Conservation (phyloP, 2,113 vertebrate species). For the Equus przewalskii region DNA sequence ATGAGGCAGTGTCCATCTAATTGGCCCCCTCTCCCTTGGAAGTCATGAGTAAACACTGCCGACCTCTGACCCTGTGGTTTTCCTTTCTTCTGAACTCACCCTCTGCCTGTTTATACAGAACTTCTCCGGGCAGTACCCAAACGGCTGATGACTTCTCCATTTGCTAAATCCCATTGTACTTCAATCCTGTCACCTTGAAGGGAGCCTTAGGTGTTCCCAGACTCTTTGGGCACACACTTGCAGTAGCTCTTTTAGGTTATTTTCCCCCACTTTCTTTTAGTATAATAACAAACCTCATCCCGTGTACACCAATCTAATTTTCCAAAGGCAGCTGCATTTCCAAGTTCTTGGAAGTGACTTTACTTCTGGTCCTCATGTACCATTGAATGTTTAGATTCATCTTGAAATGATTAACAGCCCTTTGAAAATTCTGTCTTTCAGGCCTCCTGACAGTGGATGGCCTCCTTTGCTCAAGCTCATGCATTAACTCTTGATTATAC, state of each 20-base stretch:
- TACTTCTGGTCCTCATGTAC: neutral
- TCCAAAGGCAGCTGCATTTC: constrained; percentile 6
- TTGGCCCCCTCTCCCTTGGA: neutral
- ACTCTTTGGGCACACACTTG: neutral
- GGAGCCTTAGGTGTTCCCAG: neutral
- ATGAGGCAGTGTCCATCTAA: neutral
- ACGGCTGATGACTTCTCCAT: neutral
- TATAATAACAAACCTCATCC: neutral
- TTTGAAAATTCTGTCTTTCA: constrained; percentile 44
- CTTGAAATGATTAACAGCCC: constrained; percentile 21
- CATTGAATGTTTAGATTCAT: constrained; percentile 21
- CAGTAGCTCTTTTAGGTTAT: neutral
- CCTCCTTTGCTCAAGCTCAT: neutral
- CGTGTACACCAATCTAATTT: neutral
- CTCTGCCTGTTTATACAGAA: neutral
- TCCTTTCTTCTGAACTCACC: neutral
- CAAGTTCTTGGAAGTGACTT: constrained; percentile 51
- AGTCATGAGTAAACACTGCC: neutral
- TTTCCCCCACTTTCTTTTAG: neutral
- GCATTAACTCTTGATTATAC: constrained; percentile 4
- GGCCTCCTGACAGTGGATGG: neutral
- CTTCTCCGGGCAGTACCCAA: neutral
- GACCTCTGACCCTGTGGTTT: neutral
- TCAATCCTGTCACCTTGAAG: neutral
- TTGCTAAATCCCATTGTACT: neutral